Percentiles rank a stretch among this genome's conserved stretches.
These are phyloP conservation scores for Panopea generosa DNA, from an alignment of 2,888 invertebrate genomes.

Conservation along the genomic window DNA sequence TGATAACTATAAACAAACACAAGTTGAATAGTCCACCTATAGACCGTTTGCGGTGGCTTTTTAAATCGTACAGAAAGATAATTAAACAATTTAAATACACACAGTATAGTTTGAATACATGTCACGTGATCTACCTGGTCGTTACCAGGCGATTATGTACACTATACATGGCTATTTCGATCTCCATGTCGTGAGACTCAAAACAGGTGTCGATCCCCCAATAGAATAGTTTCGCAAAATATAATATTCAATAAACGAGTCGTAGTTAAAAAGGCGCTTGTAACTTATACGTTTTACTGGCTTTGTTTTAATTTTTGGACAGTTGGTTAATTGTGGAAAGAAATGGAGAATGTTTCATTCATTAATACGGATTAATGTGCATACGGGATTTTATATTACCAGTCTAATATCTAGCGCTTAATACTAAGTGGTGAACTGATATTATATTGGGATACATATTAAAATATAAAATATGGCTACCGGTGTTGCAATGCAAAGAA, in stretches of 20 bases:
- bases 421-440: neutral
- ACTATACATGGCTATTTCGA: constrained; percentile 43
- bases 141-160: constrained; percentile 73
- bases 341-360: neutral
- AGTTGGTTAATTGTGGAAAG: neutral
- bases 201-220: no score
- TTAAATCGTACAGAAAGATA: constrained; percentile 20
- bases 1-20: neutral
- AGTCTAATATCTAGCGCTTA: neutral
- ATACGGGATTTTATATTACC: neutral
- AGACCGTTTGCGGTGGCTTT: neutral
- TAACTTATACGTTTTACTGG: no score
- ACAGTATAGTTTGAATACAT: constrained; percentile 34
- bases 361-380: neutral
- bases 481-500: constrained; percentile 46
- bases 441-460: no score
- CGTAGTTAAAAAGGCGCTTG: no score
- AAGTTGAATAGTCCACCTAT: neutral
- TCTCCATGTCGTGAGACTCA: neutral
- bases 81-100: constrained; percentile 51
- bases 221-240: no score
- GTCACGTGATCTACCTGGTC: constrained; percentile 49
- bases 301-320: constrained; percentile 6
- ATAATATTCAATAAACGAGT: neutral
- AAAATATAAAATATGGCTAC: constrained; percentile 46